A percentile compares a stretch with the other conserved stretches of the same genome.
These are phyloP conservation scores for Oncorhynchus gorbuscha DNA, from an alignment of 2,113 vertebrate species.

Conservation along the genomic window DNA sequence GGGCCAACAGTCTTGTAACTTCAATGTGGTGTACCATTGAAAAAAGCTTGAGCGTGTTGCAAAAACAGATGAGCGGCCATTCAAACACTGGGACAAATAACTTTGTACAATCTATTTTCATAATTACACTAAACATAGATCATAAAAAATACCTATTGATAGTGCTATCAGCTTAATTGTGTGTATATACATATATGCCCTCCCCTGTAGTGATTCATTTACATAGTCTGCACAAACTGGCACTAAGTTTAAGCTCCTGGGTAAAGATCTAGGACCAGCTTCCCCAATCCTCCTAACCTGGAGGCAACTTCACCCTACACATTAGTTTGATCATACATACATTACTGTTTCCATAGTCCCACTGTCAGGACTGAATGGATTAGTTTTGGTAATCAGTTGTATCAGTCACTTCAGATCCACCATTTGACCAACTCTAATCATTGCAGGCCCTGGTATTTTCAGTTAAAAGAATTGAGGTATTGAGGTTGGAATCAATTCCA, in stretches of 20 bases:
- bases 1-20: conserved; percentile 79
- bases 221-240: conserved; percentile 44
- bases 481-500: conserved; percentile 3
- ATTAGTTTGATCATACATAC: too few species aligned
- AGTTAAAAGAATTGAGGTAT: conserved; percentile 48
- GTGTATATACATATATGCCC: conserved; percentile 70
- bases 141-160: conserved; percentile 79
- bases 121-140: conserved; percentile 81
- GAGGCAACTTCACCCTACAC: too few species aligned
- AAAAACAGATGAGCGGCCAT: conserved; percentile 90
- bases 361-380: conserved; percentile 30
- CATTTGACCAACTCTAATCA: background rate
- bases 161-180: conserved; percentile 93
- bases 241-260: conserved; percentile 1
- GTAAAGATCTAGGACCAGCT: too few species aligned
- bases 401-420: conserved; percentile 18
- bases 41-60: conserved; percentile 67
- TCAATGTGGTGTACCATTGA: conserved; percentile 90
- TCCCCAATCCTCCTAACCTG: too few species aligned
- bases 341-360: conserved; percentile 23
- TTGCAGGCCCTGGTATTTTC: background rate
- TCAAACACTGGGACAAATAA: conserved; percentile 67
- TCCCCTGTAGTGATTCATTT: conserved; percentile 56
- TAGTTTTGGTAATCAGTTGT: conserved; percentile 44
- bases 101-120: conserved; percentile 93